These are phyloP conservation scores for Plectrocnemia conspersa DNA, from an alignment of 1,140 invertebrate genomes.

Conservation along the genomic window DNA sequence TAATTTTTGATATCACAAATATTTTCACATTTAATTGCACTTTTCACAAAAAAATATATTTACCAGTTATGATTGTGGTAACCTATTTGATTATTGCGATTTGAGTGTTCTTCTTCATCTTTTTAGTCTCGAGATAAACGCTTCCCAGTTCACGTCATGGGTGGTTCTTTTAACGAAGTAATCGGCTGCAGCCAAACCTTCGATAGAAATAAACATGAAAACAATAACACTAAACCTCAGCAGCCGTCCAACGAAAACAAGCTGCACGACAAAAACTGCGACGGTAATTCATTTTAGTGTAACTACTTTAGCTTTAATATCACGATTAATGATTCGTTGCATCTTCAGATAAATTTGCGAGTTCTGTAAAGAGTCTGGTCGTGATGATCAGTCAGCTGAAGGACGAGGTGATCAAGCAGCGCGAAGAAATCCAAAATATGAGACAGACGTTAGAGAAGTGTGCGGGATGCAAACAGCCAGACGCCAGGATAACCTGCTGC, in stretches of 20 bases:
- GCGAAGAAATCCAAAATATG: slow-evolving; percentile 64
- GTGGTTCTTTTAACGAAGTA: slow-evolving; percentile 39
- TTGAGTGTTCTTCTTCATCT: no score
- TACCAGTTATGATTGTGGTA: no score
- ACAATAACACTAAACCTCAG: slow-evolving; percentile 43
- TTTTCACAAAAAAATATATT: no score
- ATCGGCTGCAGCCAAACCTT: slow-evolving; percentile 37
- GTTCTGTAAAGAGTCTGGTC: slow-evolving; percentile 68
- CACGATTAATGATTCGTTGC: no score
- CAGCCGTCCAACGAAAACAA: slow-evolving; percentile 40
- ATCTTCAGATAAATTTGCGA: slow-evolving; percentile 58
- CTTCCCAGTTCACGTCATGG: slow-evolving; percentile 41
- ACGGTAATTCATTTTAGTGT: slow-evolving; percentile 54
- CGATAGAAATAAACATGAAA: no score
- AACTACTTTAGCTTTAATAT: no score
- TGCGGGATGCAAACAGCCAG: slow-evolving; percentile 58
- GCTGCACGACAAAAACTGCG: slow-evolving; percentile 61
- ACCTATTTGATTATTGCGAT: no score
- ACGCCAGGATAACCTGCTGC: slow-evolving; percentile 42
- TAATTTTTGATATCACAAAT: no score
- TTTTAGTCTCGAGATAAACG: slow-evolving; percentile 47
- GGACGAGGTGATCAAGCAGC: slow-evolving; percentile 64
- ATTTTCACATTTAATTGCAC: no score
- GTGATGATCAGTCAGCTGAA: slow-evolving; percentile 64
- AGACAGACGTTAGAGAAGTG: slow-evolving; percentile 71